phyloP scores from a whole-genome alignment of 2,888 invertebrate genomes.

The Caenorhabditis zanzibari region DNA sequence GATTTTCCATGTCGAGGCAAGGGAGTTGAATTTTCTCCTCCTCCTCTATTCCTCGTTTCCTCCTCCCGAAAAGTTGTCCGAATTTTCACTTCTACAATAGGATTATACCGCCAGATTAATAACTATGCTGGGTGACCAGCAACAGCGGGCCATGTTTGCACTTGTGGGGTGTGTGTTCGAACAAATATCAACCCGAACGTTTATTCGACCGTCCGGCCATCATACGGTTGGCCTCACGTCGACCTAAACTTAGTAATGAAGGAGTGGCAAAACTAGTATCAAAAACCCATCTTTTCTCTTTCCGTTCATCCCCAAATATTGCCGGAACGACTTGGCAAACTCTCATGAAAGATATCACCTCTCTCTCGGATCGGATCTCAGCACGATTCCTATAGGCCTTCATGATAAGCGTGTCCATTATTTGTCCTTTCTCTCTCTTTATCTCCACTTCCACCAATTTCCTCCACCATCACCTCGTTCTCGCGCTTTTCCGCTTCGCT shows the following conservation, averaged over 20 bases:
- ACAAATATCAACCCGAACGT: conserved; percentile 54
- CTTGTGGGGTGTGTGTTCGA: conserved; percentile 32
- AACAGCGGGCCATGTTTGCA: conserved; percentile 40
- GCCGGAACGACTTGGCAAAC: conserved; percentile 12
- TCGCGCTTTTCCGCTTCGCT: conserved; percentile 49
- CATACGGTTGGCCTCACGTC: neutral
- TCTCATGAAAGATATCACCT: conserved; percentile 39
- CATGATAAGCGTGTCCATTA: conserved; percentile 36
- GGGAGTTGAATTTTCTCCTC: conserved; percentile 31
- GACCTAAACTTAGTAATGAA: conserved; percentile 36
- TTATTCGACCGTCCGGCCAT: conserved; percentile 15
- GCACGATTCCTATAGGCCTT: conserved; percentile 38
- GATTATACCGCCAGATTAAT: conserved; percentile 56
- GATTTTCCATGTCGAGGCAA: neutral
- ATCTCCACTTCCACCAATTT: neutral
- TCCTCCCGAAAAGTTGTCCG: conserved; percentile 38
- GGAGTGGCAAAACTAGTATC: conserved; percentile 40
- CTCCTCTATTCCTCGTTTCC: neutral
- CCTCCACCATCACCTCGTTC: conserved; percentile 26
- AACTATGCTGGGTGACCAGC: conserved; percentile 43
- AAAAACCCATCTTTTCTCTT: neutral
- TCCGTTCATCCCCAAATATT: neutral
- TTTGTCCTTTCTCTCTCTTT: conserved; percentile 50
- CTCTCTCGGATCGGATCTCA: conserved; percentile 14
- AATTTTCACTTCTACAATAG: conserved; percentile 63